Evolutionary conservation across 2,888 invertebrate genomes (phyloP), one percentile per base, ranked within the genome.

Genomic region (Drosophila mayaguana): DNA sequence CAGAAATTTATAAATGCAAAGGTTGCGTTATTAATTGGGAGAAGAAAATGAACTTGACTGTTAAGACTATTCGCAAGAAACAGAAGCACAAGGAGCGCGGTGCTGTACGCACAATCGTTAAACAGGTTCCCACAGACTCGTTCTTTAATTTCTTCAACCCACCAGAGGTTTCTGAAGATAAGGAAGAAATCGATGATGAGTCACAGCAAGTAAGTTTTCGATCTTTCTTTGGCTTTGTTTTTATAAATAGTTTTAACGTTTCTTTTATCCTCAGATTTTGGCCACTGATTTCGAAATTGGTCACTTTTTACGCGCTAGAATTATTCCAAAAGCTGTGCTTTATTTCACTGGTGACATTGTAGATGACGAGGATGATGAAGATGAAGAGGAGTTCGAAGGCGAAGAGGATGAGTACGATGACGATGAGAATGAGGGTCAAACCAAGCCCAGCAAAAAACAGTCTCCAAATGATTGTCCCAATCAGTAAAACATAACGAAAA

Each of bases 121-220:
- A 98, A 94, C 97, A 97, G 61, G 97, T 99, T 80, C 97, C 97
- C 91, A 98, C 97, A 65, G 99, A 99, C 93, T 99, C 99, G 0
- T 99, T 99, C 95, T 99, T 99, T 94, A 99, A 99, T 94, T 99
- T 99, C 95, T 99, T 99, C 94, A 95, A 95, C 82, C 99, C 99
- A 53, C 99, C 99, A 42, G 94, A 93, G 94, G 96, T 97, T 93
- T 96, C 97, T 43, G 97, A 97, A 73, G 97, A 97, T 92, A 91
- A 91, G 64, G 95, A 97, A 88, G 97, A 97, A 75, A 94, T 97
- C 75, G 98, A 98, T 91, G 98, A 98, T 63, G 98, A 98, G 78
- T 95, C 96, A 46, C 97, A 96, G 79, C 91, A 91, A 57, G 92
- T 92, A 83, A 71, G 70, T 9, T 53, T 3, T 4, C 1, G 6